phyloP scores from a whole-genome alignment of 1,140 invertebrate species.

The Scaptomyza hsui region DNA sequence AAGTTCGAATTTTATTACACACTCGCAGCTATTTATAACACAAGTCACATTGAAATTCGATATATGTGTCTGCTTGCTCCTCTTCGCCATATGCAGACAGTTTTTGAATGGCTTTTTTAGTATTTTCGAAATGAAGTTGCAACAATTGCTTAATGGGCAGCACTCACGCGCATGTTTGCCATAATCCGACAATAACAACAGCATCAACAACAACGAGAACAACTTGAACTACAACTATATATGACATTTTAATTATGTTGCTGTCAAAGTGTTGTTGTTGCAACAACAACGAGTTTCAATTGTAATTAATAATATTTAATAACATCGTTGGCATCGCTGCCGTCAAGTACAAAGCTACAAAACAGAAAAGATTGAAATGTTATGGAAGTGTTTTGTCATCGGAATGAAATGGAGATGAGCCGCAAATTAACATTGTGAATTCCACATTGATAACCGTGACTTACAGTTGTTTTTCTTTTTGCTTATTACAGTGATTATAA shows the following conservation, averaged over 20 bases:
- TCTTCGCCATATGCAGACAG: constrained; percentile 18
- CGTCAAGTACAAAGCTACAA: constrained; percentile 47
- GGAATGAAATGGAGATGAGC: constrained; percentile 51
- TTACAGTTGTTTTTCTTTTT: background rate
- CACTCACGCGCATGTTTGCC: constrained; percentile 57
- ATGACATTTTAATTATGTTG: constrained; percentile 81
- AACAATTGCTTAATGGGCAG: constrained; percentile 69
- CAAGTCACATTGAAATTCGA: constrained; percentile 40
- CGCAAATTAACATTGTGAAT: constrained; percentile 14
- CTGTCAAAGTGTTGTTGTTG: constrained; percentile 63
- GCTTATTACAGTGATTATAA: constrained; percentile 6
- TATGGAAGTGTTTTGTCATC: constrained; percentile 77
- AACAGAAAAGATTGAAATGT: constrained; percentile 51
- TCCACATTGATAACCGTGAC: constrained; percentile 27
- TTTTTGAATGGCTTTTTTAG: constrained; percentile 19
- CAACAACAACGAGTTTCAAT: constrained; percentile 55
- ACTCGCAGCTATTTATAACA: constrained; percentile 37
- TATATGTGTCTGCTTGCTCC: constrained; percentile 28
- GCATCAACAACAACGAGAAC: constrained; percentile 13
- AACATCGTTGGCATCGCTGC: constrained; percentile 68
- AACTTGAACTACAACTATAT: constrained; percentile 45
- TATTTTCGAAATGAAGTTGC: constrained; percentile 17
- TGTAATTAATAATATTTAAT: constrained; percentile 82
- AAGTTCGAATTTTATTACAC: constrained; percentile 37
- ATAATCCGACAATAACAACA: constrained; percentile 21